A percentile compares a stretch with the other conserved stretches of the same genome.
phyloP scores from a whole-genome alignment of 2,888 invertebrate species.

The Deilephila porcellus region DNA sequence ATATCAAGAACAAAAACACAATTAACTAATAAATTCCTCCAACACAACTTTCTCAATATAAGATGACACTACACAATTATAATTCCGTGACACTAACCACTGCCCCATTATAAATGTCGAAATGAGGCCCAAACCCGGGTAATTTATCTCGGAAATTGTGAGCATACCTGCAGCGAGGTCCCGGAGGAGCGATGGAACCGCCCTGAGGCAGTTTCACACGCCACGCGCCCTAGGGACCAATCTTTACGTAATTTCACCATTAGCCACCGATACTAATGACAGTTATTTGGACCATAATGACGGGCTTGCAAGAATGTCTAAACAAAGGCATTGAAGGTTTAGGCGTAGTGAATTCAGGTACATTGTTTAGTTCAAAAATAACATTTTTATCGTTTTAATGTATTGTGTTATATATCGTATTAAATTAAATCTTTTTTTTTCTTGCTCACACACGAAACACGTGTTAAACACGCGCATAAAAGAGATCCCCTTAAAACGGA shows the following conservation, averaged over 20 bases:
- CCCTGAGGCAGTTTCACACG: conserved; percentile 48
- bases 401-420: no score
- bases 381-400: no score
- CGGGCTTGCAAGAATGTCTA: not conserved
- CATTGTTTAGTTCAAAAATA: no score
- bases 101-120: conserved; percentile 9
- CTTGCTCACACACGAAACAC: no score
- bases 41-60: no score
- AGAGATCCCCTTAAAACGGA: no score
- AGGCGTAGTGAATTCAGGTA: no score
- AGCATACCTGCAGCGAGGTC: conserved; percentile 40
- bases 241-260: conserved; percentile 34
- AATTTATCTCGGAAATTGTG: conserved; percentile 47
- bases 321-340: not conserved
- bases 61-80: conserved; percentile 5
- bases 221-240: conserved; percentile 34
- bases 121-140: conserved; percentile 10
- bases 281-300: not conserved
- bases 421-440: no score
- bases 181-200: conserved; percentile 9
- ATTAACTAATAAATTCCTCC: no score
- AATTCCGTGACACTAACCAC: conserved; percentile 26
- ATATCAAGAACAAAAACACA: no score
- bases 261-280: conserved; percentile 8
- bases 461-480: no score